Evolutionary conservation across 2,888 invertebrate genomes (phyloP), one percentile per base, ranked within the genome.

Genomic region (Drosophila stalkeri): DNA sequence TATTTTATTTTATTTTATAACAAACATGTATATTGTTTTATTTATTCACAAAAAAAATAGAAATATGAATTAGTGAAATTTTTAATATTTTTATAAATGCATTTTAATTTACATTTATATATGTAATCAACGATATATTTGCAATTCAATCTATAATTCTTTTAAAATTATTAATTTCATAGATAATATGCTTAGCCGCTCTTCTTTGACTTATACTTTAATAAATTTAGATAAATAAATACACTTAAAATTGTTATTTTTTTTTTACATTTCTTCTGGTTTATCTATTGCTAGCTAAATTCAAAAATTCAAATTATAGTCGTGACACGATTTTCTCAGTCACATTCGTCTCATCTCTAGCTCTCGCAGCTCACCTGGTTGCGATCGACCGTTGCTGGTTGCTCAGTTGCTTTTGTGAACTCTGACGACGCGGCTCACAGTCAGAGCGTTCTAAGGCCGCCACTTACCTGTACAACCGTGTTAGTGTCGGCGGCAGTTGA

Each of bases 341-440:
- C 1, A 18, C 6, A 3, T 3, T 18, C 18, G 33, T 18, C 2
- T 31, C 77, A 60, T 16, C 64, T 23, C 60, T 73, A 69, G 35
- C 57, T 18, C 20, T 18, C 16, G 7, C 39, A 52, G 59, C 66
- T 72, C 68, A 78, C 68, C 75, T 72, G 72, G 72, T 11, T 47
- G 64, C n/a, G 62, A 62, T 54, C 75, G 66, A n/a, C 54, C 52
- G 79, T 57, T 33, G 49, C 31, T 69, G 46, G 55, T 55, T 59
- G 52, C 62, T 80, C 87, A 86, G 83, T 86, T 77, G 83, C 77
- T 75, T 75, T 82, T 79, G 72, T 76, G 78, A 81, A 87, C 72
- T 86, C 89, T 76, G 68, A 72, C 86, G 61, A 74, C 72, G 63
- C 70, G 77, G 79, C 75, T 75, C 73, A 74, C 37, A 67, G 64